These are phyloP conservation scores for Gryllus longicercus DNA, from an alignment of 2,888 invertebrate genomes.

Conservation along the genomic window DNA sequence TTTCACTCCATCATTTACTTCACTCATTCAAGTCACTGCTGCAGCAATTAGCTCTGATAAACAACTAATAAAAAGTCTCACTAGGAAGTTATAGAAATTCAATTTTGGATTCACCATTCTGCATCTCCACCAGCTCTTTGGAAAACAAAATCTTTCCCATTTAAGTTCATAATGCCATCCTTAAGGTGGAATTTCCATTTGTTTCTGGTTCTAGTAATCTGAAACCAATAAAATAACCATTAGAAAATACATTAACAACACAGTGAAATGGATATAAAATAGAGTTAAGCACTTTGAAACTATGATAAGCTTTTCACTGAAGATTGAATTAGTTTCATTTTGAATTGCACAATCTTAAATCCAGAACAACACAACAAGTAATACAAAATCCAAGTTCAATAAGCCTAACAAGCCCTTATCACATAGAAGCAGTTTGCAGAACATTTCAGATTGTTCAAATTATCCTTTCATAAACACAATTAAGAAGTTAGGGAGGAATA, in stretches of 20 bases:
- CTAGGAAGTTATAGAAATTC: not conserved
- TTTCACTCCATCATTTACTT: no score
- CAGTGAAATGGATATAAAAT: not conserved
- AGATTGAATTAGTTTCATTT: not conserved
- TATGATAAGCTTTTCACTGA: not conserved
- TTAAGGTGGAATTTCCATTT: conserved; percentile 99
- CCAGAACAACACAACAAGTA: no score
- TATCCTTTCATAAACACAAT: no score
- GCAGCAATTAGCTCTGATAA: not conserved
- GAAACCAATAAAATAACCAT: conserved; percentile 42
- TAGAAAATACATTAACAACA: conserved; percentile 21
- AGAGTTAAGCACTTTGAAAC: not conserved
- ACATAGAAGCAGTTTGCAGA: no score
- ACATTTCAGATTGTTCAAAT: no score
- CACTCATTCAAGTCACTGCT: no score
- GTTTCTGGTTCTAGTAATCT: conserved; percentile 96
- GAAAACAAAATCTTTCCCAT: conserved; percentile 97
- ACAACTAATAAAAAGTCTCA: not conserved
- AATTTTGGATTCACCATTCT: conserved; percentile 71
- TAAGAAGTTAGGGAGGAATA: no score
- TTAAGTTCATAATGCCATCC: conserved; percentile 99
- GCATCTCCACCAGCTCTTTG: conserved; percentile 99
- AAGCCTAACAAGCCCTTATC: no score
- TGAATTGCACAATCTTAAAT: not conserved
- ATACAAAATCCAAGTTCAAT: no score